phyloP scores from a whole-genome alignment of 1,140 invertebrate species.

The Zaprionus camerounensis region DNA sequence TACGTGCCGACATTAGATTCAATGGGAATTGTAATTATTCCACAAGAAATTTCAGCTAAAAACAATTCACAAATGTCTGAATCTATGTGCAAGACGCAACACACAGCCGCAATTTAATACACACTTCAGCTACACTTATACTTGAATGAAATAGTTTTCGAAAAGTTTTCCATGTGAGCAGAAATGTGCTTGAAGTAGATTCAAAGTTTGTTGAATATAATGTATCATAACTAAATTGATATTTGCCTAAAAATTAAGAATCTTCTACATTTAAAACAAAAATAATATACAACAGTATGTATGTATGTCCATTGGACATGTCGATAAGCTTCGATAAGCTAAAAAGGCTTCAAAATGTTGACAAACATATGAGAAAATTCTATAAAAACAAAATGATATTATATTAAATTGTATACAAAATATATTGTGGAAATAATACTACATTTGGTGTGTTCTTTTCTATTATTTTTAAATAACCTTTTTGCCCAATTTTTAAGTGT shows the following conservation, averaged over 20 bases:
- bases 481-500: no score
- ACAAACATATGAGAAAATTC: no score
- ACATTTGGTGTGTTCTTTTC: no score
- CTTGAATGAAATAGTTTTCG: constrained; percentile 15
- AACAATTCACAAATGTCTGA: constrained; percentile 21
- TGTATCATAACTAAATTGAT: neutral
- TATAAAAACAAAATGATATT: no score
- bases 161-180: neutral
- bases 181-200: constrained; percentile 3
- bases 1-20: constrained; percentile 35
- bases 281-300: no score
- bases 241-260: neutral
- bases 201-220: neutral
- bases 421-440: no score
- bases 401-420: no score
- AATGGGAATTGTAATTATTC: constrained; percentile 49
- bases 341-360: no score
- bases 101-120: constrained; percentile 2
- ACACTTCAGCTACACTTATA: constrained; percentile 22
- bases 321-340: no score
- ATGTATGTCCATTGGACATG: no score
- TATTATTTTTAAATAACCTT: no score
- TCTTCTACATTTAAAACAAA: no score
- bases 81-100: constrained; percentile 8
- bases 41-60: constrained; percentile 25